Percentiles rank a stretch among this genome's conserved stretches.
Evolutionary conservation across 2,113 vertebrate species (phyloP).

Genomic region (Trachemys scripta): DNA sequence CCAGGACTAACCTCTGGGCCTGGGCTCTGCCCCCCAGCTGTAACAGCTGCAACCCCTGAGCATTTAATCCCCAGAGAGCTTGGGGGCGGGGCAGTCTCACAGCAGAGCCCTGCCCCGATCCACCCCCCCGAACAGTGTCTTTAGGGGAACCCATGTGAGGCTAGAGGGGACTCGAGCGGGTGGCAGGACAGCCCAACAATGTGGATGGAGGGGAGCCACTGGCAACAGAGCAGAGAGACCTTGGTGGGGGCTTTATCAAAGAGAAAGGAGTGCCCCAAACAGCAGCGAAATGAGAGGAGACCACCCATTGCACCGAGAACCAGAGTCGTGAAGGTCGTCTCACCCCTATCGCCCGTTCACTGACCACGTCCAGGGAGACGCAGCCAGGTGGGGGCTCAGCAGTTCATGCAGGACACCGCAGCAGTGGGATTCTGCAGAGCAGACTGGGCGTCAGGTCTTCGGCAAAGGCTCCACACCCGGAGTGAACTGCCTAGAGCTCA

Average conservation of each 20-base stretch:
- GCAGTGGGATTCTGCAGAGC: too few species aligned
- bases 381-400: background rate
- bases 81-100: too few species aligned
- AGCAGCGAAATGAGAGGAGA: too few species aligned
- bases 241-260: background rate
- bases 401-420: background rate
- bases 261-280: too few species aligned
- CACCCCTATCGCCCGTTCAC: too few species aligned
- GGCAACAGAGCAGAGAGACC: background rate
- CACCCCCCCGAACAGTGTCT: background rate
- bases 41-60: too few species aligned
- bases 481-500: background rate
- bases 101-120: background rate
- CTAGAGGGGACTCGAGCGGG: too few species aligned
- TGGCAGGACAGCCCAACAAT: too few species aligned
- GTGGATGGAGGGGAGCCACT: too few species aligned
- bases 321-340: too few species aligned
- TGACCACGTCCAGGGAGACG: background rate
- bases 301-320: too few species aligned
- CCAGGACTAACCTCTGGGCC: background rate
- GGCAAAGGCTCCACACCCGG: background rate
- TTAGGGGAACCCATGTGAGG: background rate
- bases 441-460: background rate
- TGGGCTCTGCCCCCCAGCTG: too few species aligned
- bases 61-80: background rate